These are phyloP conservation scores for Toxonevra muliebris DNA, from an alignment of 2,888 invertebrate genomes.

Conservation along the genomic window DNA sequence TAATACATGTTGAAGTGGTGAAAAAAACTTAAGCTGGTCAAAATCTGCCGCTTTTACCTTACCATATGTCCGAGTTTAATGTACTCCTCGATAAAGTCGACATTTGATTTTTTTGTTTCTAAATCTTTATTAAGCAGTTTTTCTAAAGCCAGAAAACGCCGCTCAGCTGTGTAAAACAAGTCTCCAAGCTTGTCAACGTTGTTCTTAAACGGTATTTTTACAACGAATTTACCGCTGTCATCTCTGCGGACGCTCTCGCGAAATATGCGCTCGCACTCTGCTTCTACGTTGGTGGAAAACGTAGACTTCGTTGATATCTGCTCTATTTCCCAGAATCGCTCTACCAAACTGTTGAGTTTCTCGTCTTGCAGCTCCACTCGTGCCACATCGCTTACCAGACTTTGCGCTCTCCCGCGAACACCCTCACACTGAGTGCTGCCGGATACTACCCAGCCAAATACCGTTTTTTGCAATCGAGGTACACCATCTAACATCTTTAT, in stretches of 20 bases:
- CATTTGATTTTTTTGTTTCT: conserved; percentile 18
- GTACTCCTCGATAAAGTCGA: conserved; percentile 19
- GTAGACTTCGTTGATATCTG: conserved; percentile 3
- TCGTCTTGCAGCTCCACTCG: neutral
- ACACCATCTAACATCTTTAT: conserved; percentile 1
- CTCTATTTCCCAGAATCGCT: conserved; percentile 15
- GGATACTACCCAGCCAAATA: conserved; percentile 21
- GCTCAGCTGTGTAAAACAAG: conserved; percentile 21
- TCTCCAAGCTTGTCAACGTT: conserved; percentile 16
- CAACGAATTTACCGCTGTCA: conserved; percentile 14
- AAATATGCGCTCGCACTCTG: conserved; percentile 21
- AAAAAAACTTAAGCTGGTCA: conserved; percentile 13
- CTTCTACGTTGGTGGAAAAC: conserved; percentile 19
- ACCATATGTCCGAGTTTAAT: conserved; percentile 14
- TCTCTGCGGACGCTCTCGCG: conserved; percentile 16
- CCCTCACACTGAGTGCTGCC: neutral
- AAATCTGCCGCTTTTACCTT: conserved; percentile 8
- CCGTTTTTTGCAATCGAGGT: conserved; percentile 5
- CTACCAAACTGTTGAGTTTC: conserved; percentile 4
- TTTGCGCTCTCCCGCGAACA: neutral
- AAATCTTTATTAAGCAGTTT: neutral
- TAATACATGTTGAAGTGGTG: conserved; percentile 25
- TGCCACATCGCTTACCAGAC: neutral
- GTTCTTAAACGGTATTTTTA: conserved; percentile 26
- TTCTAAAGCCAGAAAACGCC: conserved; percentile 17